Percentiles rank a stretch among this genome's conserved stretches.
These are phyloP conservation scores for Pteromalus puparum DNA, from an alignment of 1,140 invertebrate genomes.

Conservation along the genomic window DNA sequence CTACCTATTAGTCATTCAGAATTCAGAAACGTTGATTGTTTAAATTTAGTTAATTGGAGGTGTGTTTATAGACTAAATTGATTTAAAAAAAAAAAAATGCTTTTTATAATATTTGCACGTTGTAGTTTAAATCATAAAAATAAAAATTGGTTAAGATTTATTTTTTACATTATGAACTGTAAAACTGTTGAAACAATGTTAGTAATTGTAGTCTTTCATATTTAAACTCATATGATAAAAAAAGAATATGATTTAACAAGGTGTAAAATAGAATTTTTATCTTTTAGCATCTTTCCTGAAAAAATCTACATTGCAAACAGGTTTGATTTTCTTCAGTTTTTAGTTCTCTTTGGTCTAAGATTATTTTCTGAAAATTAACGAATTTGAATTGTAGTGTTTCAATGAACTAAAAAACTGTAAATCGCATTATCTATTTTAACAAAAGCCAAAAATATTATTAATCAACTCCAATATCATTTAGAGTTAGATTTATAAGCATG, in stretches of 20 bases:
- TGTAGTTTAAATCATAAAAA: too few relatives aligned
- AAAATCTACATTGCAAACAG: constrained; percentile 39
- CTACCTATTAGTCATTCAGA: neutral
- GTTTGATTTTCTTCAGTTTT: constrained; percentile 45
- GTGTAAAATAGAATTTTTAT: constrained; percentile 40
- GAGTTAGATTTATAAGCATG: too few relatives aligned
- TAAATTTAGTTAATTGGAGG: too few relatives aligned
- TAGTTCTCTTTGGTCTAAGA: neutral
- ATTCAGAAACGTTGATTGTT: neutral
- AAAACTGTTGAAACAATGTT: neutral
- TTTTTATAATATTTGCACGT: too few relatives aligned
- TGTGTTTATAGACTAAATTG: too few relatives aligned
- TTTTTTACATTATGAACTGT: neutral
- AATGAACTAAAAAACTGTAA: too few relatives aligned
- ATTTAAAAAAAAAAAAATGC: too few relatives aligned
- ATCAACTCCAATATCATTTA: too few relatives aligned
- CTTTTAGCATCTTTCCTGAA: constrained; percentile 45
- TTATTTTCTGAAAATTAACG: neutral
- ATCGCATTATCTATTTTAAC: neutral
- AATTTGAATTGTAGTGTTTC: too few relatives aligned
- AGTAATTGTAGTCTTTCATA: neutral
- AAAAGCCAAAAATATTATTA: too few relatives aligned
- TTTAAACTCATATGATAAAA: neutral
- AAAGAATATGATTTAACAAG: constrained; percentile 1
- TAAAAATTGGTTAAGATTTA: neutral